A percentile compares a stretch with the other conserved stretches of the same genome.
Evolutionary conservation across 2,797 vertebrate genomes (phyloP).

Genomic region (Meriones psammophilus): DNA sequence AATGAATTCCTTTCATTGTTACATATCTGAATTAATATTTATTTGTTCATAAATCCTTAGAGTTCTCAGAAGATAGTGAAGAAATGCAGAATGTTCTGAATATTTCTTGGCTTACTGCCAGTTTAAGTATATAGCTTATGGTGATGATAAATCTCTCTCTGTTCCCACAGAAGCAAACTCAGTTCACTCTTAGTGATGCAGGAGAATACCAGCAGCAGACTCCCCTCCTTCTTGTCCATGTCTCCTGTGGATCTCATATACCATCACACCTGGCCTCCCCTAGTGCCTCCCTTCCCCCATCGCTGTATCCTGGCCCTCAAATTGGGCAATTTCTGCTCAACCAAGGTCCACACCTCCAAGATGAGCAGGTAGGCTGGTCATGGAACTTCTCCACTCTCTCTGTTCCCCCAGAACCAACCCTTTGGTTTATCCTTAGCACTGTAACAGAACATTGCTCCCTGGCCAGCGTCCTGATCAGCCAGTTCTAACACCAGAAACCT

Average conservation of each 20-base stretch:
- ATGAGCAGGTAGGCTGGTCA: not conserved
- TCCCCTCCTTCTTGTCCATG: not conserved
- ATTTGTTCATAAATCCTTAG: conserved; percentile 28
- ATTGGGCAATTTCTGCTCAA: not conserved
- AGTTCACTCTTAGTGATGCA: not conserved
- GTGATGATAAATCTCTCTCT: not conserved
- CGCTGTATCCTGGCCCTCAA: not conserved
- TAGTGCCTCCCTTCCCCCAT: not conserved
- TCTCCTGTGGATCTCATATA: not conserved
- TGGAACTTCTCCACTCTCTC: not conserved
- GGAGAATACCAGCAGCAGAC: not conserved
- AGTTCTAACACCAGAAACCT: not conserved
- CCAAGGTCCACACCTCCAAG: too few species aligned
- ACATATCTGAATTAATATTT: not conserved
- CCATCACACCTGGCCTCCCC: not conserved
- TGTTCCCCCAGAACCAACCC: not conserved
- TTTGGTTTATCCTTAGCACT: too few species aligned
- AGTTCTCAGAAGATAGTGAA: not conserved
- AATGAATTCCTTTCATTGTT: not conserved
- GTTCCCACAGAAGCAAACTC: not conserved
- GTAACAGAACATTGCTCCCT: not conserved
- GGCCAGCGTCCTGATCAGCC: not conserved
- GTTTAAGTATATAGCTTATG: not conserved
- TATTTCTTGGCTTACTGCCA: not conserved
- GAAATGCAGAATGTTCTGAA: not conserved